These are phyloP conservation scores for Leptatherina wallacei DNA, from an alignment of 2,797 vertebrate species.

Conservation along the genomic window DNA sequence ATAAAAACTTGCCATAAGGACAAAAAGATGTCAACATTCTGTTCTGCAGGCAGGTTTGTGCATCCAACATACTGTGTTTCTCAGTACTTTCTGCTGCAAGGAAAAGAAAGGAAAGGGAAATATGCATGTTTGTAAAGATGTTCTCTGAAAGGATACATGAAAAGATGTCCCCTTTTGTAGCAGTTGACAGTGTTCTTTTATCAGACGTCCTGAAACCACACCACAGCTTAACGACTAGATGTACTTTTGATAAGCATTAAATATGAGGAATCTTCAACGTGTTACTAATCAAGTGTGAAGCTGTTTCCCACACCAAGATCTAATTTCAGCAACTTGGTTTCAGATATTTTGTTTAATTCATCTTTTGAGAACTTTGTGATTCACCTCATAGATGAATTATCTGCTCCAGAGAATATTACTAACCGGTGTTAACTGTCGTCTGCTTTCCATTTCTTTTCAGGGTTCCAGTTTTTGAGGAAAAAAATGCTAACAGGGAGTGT, in stretches of 20 bases:
- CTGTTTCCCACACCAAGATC: constrained; percentile 18
- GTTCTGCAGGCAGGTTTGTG: constrained; percentile 36
- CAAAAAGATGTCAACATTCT: constrained; percentile 11
- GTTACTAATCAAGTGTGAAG: constrained; percentile 6
- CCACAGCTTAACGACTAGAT: background rate
- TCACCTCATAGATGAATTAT: constrained; percentile 5
- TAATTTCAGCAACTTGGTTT: constrained; percentile 13
- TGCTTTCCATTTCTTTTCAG: constrained; percentile 55
- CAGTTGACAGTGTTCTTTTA: background rate
- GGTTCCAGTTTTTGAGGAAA: constrained; percentile 17
- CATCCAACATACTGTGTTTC: constrained; percentile 1
- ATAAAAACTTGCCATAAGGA: constrained; percentile 20
- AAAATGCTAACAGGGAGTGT: constrained; percentile 26
- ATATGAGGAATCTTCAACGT: background rate
- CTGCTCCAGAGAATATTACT: constrained; percentile 6
- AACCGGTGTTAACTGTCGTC: constrained; percentile 23
- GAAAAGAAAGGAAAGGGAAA: background rate
- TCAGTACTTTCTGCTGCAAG: background rate
- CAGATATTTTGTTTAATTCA: constrained; percentile 1
- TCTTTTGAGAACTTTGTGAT: constrained; percentile 9
- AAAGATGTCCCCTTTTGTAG: constrained; percentile 1
- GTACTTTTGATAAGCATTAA: background rate
- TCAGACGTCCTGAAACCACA: constrained; percentile 1
- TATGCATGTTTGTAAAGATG: constrained; percentile 19
- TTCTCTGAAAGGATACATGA: constrained; percentile 1